Percentiles rank a stretch among this genome's conserved stretches.
phyloP scores from a whole-genome alignment of 1,140 invertebrate species.

The Lucilia cuprina region DNA sequence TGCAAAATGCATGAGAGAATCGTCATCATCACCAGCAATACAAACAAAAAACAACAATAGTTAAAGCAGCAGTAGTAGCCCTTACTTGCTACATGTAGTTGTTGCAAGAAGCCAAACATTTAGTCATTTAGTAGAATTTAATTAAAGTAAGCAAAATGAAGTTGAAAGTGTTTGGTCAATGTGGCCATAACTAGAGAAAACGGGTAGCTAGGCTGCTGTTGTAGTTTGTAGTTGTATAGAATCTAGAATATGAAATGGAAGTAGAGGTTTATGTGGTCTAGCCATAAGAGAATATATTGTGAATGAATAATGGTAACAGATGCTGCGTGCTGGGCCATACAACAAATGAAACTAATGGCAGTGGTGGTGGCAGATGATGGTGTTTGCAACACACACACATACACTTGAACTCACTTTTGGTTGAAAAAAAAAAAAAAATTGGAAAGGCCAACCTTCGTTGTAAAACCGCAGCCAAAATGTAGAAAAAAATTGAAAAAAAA shows the following conservation, averaged over 20 bases:
- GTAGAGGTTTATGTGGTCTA: neutral
- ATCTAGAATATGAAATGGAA: no score
- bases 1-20: neutral
- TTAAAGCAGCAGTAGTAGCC: neutral
- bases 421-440: neutral
- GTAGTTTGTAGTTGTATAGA: neutral
- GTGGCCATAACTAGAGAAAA: slow-evolving; percentile 1
- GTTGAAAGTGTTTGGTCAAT: slow-evolving; percentile 33
- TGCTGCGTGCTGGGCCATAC: neutral
- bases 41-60: neutral
- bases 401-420: neutral
- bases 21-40: neutral
- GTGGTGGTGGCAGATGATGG: neutral
- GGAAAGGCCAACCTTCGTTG: neutral
- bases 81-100: neutral
- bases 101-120: neutral
- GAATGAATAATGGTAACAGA: slow-evolving; percentile 30
- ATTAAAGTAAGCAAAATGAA: slow-evolving; percentile 34
- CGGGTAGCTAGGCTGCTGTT: neutral
- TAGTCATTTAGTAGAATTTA: slow-evolving; percentile 26
- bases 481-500: neutral
- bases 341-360: neutral
- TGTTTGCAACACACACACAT: neutral
- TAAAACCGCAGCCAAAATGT: neutral
- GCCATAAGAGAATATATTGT: slow-evolving; percentile 19